Evolutionary conservation across 2,113 vertebrate genomes (phyloP).

Genomic region (Cyrtonyx montezumae): DNA sequence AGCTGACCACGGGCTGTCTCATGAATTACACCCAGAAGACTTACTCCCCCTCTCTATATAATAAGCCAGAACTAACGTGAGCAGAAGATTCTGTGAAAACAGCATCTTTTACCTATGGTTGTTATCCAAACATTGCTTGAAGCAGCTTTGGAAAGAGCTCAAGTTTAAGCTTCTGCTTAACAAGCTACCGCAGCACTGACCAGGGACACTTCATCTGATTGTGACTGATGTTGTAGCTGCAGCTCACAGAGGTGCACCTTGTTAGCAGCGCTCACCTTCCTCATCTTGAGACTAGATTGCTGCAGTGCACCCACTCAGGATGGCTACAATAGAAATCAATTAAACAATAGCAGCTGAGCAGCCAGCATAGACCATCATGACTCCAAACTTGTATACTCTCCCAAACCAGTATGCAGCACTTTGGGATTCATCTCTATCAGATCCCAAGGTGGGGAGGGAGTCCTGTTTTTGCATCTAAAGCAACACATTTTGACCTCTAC

Average conservation of each 20-base stretch:
- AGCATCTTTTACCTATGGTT: rapidly evolving
- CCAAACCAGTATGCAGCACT: neutral
- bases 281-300: neutral
- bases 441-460: neutral
- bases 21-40: neutral
- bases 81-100: neutral
- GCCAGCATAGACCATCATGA: neutral
- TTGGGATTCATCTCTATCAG: neutral
- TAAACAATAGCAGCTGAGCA: neutral
- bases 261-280: neutral
- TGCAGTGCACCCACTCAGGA: neutral
- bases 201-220: neutral
- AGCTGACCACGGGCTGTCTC: rapidly evolving
- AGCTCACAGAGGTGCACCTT: neutral
- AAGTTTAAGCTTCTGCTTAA: neutral
- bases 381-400: neutral
- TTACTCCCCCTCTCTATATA: rapidly evolving
- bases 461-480: neutral
- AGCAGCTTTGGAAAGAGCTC: neutral
- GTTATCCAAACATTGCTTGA: neutral
- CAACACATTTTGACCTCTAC: neutral
- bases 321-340: neutral
- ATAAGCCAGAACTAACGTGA: rapidly evolving
- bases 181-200: neutral
- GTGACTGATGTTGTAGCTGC: rapidly evolving